Conservation (phyloP, 30 jellyfish, hydroid and myxozoan genomes). For the Sanderia malayensis region DNA sequence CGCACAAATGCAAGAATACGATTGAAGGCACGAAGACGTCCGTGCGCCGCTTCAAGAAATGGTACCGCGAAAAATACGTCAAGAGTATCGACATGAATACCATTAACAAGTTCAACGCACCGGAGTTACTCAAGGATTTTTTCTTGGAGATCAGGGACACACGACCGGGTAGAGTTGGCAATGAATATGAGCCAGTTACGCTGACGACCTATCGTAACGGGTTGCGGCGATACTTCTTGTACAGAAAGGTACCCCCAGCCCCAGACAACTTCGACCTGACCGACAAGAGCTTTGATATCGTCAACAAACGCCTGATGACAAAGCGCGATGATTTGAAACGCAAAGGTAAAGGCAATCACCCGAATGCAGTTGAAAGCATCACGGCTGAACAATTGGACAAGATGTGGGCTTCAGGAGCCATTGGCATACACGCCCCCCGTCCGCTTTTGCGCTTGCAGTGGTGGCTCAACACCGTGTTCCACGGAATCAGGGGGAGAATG, state of each 20-base stretch:
- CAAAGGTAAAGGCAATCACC: constrained; percentile 97
- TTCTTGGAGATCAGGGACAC: constrained; percentile 96
- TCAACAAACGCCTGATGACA: constrained; percentile 82
- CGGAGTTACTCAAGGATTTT: constrained; percentile 92
- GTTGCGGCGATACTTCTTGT: constrained; percentile 83
- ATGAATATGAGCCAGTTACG: constrained; percentile 98
- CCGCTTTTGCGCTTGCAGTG: constrained; percentile 92
- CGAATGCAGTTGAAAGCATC: constrained; percentile 95
- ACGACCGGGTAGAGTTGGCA: constrained; percentile 98
- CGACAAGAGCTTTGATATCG: constrained; percentile 91
- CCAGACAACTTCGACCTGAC: constrained; percentile 96
- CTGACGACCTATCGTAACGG: constrained; percentile 97
- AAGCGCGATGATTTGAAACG: constrained; percentile 94
- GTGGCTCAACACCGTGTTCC: constrained; percentile 95
- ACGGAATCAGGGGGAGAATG: constrained; percentile 96
- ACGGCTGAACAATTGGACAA: constrained; percentile 94
- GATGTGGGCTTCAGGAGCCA: constrained; percentile 99
- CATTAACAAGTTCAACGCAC: constrained; percentile 87
- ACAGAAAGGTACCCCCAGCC: constrained; percentile 93
- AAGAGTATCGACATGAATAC: constrained; percentile 85
- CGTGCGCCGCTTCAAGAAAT: constrained; percentile 86
- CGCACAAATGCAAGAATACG: constrained; percentile 97
- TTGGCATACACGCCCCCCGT: constrained; percentile 98
- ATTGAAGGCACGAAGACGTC: constrained; percentile 97
- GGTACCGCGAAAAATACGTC: constrained; percentile 90